phyloP scores from a whole-genome alignment of 2,888 invertebrate species.

The Catocala nupta region DNA sequence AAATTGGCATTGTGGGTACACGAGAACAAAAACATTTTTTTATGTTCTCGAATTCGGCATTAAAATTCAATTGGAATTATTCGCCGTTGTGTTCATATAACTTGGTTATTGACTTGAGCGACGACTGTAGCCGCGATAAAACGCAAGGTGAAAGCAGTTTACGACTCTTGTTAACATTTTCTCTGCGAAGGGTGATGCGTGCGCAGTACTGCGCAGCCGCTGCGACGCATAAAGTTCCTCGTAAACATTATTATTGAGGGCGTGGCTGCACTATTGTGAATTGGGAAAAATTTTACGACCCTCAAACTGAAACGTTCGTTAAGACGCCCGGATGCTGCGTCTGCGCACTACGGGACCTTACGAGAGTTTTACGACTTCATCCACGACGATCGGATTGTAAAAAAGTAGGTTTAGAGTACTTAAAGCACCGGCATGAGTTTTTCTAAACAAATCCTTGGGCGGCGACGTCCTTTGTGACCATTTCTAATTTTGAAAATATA shows the following conservation, averaged over 20 bases:
- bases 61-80: conserved; percentile 44
- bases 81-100: conserved; percentile 37
- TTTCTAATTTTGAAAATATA: conserved; percentile 80
- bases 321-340: conserved; percentile 63
- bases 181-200: conserved; percentile 56
- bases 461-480: conserved; percentile 74
- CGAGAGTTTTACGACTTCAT: conserved; percentile 78
- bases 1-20: conserved; percentile 31
- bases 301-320: conserved; percentile 71
- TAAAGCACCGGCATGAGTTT: conserved; percentile 72
- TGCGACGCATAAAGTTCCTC: conserved; percentile 65
- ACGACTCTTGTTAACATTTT: conserved; percentile 59
- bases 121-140: conserved; percentile 41
- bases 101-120: conserved; percentile 40
- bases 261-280: conserved; percentile 61
- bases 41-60: conserved; percentile 37
- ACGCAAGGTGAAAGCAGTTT: conserved; percentile 51
- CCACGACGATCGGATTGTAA: conserved; percentile 68
- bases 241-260: conserved; percentile 63
- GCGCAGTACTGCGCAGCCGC: conserved; percentile 41
- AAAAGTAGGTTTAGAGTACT: conserved; percentile 68
- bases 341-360: conserved; percentile 58
- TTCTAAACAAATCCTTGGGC: conserved; percentile 66
- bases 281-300: conserved; percentile 71
- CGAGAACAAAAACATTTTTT: conserved; percentile 23